phyloP scores from a whole-genome alignment of 2,888 invertebrate species.

The Asteroscopus sphinx region DNA sequence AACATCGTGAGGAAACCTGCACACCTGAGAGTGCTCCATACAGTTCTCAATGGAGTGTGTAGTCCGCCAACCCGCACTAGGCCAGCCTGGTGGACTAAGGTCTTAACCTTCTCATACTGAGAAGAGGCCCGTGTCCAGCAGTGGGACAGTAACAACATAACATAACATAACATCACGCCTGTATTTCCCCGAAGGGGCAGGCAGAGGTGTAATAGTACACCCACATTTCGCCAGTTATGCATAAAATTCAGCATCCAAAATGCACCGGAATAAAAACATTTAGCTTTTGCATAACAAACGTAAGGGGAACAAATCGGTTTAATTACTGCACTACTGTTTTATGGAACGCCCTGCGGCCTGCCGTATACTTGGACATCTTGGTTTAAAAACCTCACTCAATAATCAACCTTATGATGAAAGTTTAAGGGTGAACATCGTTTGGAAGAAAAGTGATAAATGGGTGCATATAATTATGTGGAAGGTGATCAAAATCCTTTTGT shows the following conservation, averaged over 20 bases:
- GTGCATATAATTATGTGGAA: conserved; percentile 17
- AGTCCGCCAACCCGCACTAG: too few species aligned
- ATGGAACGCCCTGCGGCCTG: conserved; percentile 50
- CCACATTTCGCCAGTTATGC: too few species aligned
- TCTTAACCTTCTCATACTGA: too few species aligned
- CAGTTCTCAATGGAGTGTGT: too few species aligned
- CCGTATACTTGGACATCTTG: conserved; percentile 6
- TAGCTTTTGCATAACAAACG: conserved; percentile 40
- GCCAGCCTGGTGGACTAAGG: too few species aligned
- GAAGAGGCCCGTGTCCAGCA: too few species aligned
- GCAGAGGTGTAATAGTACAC: too few species aligned
- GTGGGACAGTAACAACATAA: too few species aligned
- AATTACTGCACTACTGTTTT: conserved; percentile 60
- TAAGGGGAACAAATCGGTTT: conserved; percentile 47
- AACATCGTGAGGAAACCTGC: too few species aligned
- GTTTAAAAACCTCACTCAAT: background rate
- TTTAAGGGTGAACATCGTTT: background rate
- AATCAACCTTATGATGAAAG: background rate
- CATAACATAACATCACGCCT: too few species aligned
- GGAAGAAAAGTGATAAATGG: background rate
- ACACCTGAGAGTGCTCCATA: too few species aligned
- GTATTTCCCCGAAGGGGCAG: too few species aligned
- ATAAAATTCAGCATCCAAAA: conserved; percentile 4
- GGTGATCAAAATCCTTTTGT: conserved; percentile 62
- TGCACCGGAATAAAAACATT: conserved; percentile 26